Conservation (phyloP, 2,888 invertebrate genomes). For the Apeira syringaria region DNA sequence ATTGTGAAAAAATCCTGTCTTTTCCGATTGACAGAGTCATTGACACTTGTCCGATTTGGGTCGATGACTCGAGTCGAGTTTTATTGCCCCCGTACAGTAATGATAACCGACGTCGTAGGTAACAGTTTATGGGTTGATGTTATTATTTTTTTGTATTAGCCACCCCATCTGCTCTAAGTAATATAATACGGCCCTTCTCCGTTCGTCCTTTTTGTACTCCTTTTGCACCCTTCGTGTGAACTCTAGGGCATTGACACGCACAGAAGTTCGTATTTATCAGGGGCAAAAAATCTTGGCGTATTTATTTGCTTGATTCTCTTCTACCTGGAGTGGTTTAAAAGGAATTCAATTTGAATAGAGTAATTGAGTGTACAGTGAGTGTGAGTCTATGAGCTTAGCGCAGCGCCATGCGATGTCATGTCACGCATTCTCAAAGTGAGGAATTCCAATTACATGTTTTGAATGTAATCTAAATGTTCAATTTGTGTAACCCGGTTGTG, state of each 20-base stretch:
- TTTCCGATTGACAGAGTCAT: conserved; percentile 29
- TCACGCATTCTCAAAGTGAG: conserved; percentile 15
- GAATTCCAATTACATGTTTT: conserved; percentile 14
- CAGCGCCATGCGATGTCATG: conserved; percentile 15
- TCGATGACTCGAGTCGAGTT: conserved; percentile 31
- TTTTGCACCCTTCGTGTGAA: conserved; percentile 54
- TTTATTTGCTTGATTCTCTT: conserved; percentile 36
- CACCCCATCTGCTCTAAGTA: conserved; percentile 46
- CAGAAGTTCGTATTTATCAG: conserved; percentile 44
- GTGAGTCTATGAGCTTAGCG: conserved; percentile 19
- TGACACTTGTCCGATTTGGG: conserved; percentile 31
- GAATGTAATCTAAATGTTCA: conserved; percentile 9
- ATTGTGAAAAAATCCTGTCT: conserved; percentile 19
- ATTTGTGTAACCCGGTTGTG: conserved; percentile 18
- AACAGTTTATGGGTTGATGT: conserved; percentile 31
- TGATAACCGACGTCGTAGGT: conserved; percentile 30
- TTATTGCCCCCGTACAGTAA: conserved; percentile 29
- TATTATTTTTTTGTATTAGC: conserved; percentile 37
- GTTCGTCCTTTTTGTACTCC: conserved; percentile 47
- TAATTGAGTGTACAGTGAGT: conserved; percentile 28
- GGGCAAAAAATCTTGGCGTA: conserved; percentile 40
- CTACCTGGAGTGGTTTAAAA: conserved; percentile 37
- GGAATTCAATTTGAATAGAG: conserved; percentile 26
- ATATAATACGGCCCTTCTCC: conserved; percentile 47
- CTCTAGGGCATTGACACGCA: conserved; percentile 52